phyloP scores from a whole-genome alignment of 2,113 vertebrate species.

The Aegithalos caudatus region DNA sequence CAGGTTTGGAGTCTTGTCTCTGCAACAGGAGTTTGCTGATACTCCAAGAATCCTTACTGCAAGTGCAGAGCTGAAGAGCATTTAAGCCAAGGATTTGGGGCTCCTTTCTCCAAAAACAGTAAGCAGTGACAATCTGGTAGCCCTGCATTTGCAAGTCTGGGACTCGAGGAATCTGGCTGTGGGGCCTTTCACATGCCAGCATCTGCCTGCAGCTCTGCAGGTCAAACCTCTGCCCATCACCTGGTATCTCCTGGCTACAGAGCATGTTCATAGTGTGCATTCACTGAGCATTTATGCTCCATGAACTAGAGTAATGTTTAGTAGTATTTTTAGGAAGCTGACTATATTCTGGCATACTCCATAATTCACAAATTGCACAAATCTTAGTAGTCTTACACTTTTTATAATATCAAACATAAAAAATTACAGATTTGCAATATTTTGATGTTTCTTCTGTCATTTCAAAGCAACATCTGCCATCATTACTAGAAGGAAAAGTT shows the following conservation, averaged over 20 bases:
- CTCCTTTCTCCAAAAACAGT: not conserved
- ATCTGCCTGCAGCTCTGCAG: not conserved
- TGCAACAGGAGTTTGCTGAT: not conserved
- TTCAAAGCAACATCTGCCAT: not conserved
- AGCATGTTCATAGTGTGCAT: not conserved
- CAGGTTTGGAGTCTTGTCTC: not conserved
- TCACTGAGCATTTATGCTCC: not conserved
- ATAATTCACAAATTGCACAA: not conserved
- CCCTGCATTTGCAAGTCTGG: not conserved
- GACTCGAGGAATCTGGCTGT: accelerated
- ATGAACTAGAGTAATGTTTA: not conserved
- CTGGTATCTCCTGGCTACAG: not conserved
- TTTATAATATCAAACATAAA: not conserved
- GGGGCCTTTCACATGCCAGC: not conserved
- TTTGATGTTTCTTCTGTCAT: not conserved
- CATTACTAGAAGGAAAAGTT: not conserved
- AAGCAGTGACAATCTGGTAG: not conserved
- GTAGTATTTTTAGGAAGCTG: not conserved
- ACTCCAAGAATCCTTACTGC: not conserved
- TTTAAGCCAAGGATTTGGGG: not conserved
- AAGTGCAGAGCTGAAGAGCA: not conserved
- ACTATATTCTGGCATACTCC: not conserved
- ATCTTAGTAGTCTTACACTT: not conserved
- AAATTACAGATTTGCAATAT: not conserved
- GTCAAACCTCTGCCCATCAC: not conserved